phyloP scores from a whole-genome alignment of 2,888 invertebrate species.

The Spodoptera littoralis region DNA sequence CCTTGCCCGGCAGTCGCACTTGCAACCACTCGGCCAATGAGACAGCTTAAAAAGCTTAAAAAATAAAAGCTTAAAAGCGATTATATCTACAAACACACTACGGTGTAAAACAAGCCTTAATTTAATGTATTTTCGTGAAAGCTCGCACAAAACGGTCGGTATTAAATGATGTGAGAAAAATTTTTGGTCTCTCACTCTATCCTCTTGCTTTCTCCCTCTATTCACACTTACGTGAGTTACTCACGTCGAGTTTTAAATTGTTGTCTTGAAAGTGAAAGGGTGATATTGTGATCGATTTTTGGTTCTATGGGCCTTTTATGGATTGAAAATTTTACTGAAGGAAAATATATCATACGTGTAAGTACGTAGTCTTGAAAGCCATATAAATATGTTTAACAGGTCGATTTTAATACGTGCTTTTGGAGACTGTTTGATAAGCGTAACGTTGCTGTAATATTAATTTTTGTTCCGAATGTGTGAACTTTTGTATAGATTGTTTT shows the following conservation, averaged over 20 bases:
- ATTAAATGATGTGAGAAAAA: conserved; percentile 81
- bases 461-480: no score
- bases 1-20: no score
- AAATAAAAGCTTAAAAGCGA: not conserved
- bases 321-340: conserved; percentile 5
- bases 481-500: no score
- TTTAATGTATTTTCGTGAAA: conserved; percentile 75
- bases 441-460: no score
- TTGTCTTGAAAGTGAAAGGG: conserved; percentile 35
- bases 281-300: conserved; percentile 38
- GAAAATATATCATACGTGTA: no score
- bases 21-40: no score
- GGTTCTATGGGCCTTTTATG: conserved; percentile 2
- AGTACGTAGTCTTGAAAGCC: no score
- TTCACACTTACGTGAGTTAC: conserved; percentile 33
- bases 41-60: no score
- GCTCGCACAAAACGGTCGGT: conserved; percentile 60
- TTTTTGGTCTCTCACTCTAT: conserved; percentile 58
- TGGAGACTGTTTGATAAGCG: no score
- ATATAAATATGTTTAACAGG: no score
- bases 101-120: conserved; percentile 66
- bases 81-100: conserved; percentile 19
- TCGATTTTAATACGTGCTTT: no score
- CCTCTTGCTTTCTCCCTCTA: conserved; percentile 44
- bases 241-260: conserved; percentile 47